Conservation (phyloP, 2,797 vertebrate species). For the Scolopax rusticola region DNA sequence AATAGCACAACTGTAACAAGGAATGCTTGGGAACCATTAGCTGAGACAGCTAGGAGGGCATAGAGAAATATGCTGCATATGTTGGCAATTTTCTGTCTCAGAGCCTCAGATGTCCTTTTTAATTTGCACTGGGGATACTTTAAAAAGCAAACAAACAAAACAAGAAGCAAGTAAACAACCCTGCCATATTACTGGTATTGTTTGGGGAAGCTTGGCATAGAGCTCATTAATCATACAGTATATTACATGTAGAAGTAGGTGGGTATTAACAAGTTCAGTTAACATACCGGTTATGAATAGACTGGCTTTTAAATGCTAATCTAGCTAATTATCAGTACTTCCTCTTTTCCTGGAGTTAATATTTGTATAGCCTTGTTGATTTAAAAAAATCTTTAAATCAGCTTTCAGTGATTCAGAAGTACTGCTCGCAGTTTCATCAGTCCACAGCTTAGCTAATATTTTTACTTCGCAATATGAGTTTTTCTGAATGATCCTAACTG, state of each 20-base stretch:
- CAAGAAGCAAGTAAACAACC: neutral
- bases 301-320: neutral
- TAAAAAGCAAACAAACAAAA: neutral
- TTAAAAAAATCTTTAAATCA: neutral
- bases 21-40: neutral
- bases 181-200: neutral
- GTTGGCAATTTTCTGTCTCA: neutral
- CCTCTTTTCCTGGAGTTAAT: neutral
- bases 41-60: neutral
- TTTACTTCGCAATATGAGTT: neutral
- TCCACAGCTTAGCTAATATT: neutral
- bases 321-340: neutral
- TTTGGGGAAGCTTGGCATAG: neutral
- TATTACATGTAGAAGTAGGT: neutral
- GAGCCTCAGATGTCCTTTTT: neutral
- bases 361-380: neutral
- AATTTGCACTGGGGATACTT: neutral
- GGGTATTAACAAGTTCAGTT: neutral
- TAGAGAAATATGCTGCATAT: neutral
- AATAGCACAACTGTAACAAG: neutral
- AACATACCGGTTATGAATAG: neutral
- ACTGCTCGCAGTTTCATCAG: rapidly evolving
- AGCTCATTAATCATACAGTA: neutral
- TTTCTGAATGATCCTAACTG: neutral
- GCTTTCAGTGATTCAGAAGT: neutral